Base-by-base conservation (phyloP, 2,888 invertebrate species). In the Cataglyphis rosenhaueri region DNA sequence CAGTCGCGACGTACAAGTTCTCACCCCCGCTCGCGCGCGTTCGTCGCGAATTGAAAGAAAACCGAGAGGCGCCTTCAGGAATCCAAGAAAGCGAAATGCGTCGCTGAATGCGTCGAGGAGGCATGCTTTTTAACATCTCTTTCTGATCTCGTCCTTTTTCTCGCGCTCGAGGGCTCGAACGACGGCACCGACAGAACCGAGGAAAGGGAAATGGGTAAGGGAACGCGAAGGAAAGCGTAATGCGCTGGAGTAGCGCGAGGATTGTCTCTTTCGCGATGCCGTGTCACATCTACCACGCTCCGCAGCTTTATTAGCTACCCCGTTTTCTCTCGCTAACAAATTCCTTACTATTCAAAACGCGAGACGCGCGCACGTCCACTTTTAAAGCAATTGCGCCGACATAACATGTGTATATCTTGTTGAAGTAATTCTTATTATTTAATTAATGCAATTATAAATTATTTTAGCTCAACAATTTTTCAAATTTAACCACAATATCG, bases 61-160 rank as follows among this genome's bases (percentile, higher is more conserved):
- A 62, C 44, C 76, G 38, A 70, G 74, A 59, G 85, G 10, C 84
- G 86, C 89, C 90, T 91, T 90, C 87, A 86, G 85, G 85, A 90
- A 91, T 91, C 91, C 88, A 91, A 91, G 91, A 89, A 91, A 91
- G 89, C 91, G 85, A 66, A 87, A 21, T 21, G 21, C 10, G 32
- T 38, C 83, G 74, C 66, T 91, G 89, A 91, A 89, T 91, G 86
- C 86, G 79, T 85, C 85, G 87, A 87, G 88, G 83, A 90, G 88
- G 55, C 87, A 64, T 76, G 89, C 89, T 89, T 88, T 89, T 86
- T 85, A 84, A 79, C 85, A 75, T 82, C 84, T 84, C 73, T 68
- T 81, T 83, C 82, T 84, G 78, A 62, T 76, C 81, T 73, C 32
- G 76, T 68, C 79, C 70, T 84, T 73, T 70, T 73, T 70, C 59